phyloP scores from a whole-genome alignment of 2,797 vertebrate genomes.

The Paramormyrops hopkinsi region DNA sequence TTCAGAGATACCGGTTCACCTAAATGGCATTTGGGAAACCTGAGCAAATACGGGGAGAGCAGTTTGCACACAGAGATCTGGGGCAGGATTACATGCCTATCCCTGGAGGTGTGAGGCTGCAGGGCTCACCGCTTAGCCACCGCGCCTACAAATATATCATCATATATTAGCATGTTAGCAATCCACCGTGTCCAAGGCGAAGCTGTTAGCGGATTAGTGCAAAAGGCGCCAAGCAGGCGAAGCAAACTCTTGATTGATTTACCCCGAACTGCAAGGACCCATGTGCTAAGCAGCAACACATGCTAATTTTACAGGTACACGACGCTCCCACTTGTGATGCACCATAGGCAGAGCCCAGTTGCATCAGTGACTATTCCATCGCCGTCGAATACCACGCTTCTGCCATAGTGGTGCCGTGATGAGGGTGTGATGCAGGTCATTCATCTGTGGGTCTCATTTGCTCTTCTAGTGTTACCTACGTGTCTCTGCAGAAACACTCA shows the following conservation, averaged over 20 bases:
- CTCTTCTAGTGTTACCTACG: conserved; percentile 49
- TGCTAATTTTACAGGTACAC: not conserved
- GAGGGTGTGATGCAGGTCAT: conserved; percentile 49
- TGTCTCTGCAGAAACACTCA: conserved; percentile 37
- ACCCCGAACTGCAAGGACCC: not conserved
- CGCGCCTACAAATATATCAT: not conserved
- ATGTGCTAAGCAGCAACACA: not conserved
- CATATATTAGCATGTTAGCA: conserved; percentile 1
- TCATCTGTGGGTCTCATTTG: conserved; percentile 55
- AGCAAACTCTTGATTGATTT: not conserved
- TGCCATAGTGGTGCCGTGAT: not conserved
- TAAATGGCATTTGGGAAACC: not conserved
- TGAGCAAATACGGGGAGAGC: not conserved
- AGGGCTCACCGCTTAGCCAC: conserved; percentile 34
- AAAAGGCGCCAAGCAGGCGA: not conserved
- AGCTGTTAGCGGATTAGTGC: not conserved
- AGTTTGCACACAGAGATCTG: not conserved
- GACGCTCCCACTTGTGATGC: not conserved
- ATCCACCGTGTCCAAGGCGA: not conserved
- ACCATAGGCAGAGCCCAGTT: not conserved
- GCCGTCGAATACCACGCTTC: not conserved
- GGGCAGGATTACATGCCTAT: conserved; percentile 22
- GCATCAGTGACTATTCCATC: not conserved
- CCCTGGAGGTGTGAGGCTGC: conserved; percentile 27
- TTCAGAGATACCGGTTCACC: not conserved